Evolutionary conservation across 2,113 vertebrate genomes (phyloP).

Genomic region (Rhegmatorhina hoffmannsi): DNA sequence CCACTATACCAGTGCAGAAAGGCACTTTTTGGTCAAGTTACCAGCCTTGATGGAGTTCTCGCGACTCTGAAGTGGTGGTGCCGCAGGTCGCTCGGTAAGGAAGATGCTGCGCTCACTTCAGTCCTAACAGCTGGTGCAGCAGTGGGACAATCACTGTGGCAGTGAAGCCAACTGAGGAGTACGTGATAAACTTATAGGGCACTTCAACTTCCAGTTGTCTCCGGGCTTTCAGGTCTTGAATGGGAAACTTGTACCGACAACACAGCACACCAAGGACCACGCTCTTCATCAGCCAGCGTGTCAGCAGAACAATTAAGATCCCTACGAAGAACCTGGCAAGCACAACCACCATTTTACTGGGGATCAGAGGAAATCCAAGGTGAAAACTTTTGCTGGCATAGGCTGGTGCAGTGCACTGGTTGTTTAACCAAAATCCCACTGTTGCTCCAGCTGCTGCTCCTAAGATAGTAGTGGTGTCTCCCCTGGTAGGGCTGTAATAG

Average conservation of each 20-base stretch:
- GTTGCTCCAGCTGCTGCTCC: constrained; percentile 81
- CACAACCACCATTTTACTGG: background rate
- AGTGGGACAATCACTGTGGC: constrained; percentile 83
- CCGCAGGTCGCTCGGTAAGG: fast-evolving
- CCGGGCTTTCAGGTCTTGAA: constrained; percentile 70
- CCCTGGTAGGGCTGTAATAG: constrained; percentile 90
- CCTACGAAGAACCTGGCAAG: constrained; percentile 78
- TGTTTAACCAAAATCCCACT: constrained; percentile 88
- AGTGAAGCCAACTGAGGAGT: constrained; percentile 82
- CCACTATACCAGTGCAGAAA: background rate
- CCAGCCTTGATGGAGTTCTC: fast-evolving
- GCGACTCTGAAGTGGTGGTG: background rate
- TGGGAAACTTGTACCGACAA: constrained; percentile 75
- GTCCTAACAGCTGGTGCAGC: constrained; percentile 78
- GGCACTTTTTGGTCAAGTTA: background rate
- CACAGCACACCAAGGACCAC: constrained; percentile 76
- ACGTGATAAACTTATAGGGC: constrained; percentile 90
- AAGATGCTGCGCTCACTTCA: constrained; percentile 72
- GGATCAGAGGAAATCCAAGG: constrained; percentile 68
- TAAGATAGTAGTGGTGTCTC: constrained; percentile 90
- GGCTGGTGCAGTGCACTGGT: constrained; percentile 57
- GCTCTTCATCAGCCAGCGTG: constrained; percentile 76
- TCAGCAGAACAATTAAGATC: constrained; percentile 74
- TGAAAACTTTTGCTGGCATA: background rate
- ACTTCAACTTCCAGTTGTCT: constrained; percentile 89